phyloP scores from a whole-genome alignment of 1,140 invertebrate species.

The Berghia stephanieae region DNA sequence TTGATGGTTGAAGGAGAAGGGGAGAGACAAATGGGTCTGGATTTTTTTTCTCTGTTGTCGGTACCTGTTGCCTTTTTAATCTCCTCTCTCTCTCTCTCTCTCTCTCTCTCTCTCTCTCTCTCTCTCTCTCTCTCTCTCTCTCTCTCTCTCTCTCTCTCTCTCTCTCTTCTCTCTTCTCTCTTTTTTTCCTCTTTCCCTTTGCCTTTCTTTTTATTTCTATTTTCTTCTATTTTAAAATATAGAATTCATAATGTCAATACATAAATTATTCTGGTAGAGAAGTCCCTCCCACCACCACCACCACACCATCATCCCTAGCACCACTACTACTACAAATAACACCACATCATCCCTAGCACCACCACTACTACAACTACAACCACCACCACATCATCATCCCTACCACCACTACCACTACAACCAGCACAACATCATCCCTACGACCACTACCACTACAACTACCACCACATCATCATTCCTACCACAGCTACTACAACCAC shows the following conservation, averaged over 20 bases:
- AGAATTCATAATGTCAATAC: neutral
- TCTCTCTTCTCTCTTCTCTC: neutral
- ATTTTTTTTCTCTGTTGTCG: neutral
- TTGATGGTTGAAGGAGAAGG: neutral
- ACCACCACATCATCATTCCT: too few relatives aligned
- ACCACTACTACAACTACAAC: too few relatives aligned
- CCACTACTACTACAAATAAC: too few relatives aligned
- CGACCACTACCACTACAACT: too few relatives aligned
- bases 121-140: conserved; percentile 1
- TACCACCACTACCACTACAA: too few relatives aligned
- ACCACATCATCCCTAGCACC: too few relatives aligned
- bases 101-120: neutral
- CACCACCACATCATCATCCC: too few relatives aligned
- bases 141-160: conserved; percentile 24
- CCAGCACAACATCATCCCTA: too few relatives aligned
- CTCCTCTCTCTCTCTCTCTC: neutral
- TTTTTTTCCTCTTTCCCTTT: neutral
- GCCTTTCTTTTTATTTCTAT: neutral
- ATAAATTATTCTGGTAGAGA: neutral
- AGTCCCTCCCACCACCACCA: neutral
- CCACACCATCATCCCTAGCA: too few relatives aligned
- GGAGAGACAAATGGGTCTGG: neutral
- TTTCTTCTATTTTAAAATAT: neutral
- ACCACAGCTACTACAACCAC: too few relatives aligned
- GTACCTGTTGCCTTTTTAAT: neutral